phyloP scores from a whole-genome alignment of 2,797 vertebrate species.

The Xenopus petersii region DNA sequence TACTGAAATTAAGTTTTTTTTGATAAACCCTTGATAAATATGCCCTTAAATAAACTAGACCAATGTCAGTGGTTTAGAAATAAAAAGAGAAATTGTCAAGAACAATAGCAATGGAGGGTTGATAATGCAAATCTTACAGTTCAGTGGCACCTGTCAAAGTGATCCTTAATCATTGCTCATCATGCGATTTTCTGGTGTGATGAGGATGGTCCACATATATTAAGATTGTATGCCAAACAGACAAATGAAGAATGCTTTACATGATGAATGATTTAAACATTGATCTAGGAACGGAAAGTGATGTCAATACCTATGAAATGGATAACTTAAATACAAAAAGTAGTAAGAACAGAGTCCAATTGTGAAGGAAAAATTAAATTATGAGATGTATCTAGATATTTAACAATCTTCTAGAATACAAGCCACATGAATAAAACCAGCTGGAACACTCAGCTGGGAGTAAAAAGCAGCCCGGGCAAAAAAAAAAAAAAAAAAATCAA shows the following conservation, averaged over 20 bases:
- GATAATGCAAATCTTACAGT: conserved; percentile 26
- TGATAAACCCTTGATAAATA: too few relatives aligned
- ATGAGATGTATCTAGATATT: too few relatives aligned
- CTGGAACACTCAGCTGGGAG: too few relatives aligned
- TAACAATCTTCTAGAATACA: too few relatives aligned
- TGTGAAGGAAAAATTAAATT: too few relatives aligned
- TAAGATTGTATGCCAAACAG: conserved; percentile 24
- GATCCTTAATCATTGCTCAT: conserved; percentile 28
- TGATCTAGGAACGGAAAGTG: conserved; percentile 38
- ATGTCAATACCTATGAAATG: conserved; percentile 9
- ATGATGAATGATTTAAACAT: conserved; percentile 17
- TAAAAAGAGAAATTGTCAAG: background rate
- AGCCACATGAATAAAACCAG: too few relatives aligned
- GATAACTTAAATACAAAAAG: too few relatives aligned
- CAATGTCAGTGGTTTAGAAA: background rate
- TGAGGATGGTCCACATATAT: conserved; percentile 19
- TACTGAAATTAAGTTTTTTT: too few relatives aligned
- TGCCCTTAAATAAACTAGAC: too few relatives aligned
- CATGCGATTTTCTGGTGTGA: conserved; percentile 26
- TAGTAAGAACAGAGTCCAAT: too few relatives aligned
- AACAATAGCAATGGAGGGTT: conserved; percentile 10
- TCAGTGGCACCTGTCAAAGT: conserved; percentile 12
- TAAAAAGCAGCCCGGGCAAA: too few relatives aligned
- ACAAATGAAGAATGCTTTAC: conserved; percentile 38
- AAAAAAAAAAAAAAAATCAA: too few relatives aligned